Base-by-base conservation (phyloP, 2,797 vertebrate species). In the Acridotheres tristis region DNA sequence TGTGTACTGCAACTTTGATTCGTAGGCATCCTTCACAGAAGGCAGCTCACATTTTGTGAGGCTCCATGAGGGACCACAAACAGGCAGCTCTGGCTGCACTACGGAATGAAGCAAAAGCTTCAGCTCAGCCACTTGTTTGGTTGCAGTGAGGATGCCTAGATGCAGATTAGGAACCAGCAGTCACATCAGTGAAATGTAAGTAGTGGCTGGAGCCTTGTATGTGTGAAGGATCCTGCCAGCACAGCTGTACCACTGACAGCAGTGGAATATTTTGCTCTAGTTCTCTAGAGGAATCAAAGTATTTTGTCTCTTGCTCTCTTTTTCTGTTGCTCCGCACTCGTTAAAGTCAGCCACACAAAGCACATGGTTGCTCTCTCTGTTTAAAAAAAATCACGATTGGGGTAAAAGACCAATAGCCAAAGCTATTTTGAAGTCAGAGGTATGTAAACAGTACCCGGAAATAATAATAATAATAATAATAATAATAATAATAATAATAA, bases 211-310 rank as follows among this genome's bases (percentile, higher is more conserved):
- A 95, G 69, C 79, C 62, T 91, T 75, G 43, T 90, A 73, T 85
- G 54, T 25, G 69, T 66, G 57, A 17, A 68, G 74, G 81, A 73
- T 90, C 57, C 80, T 94, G 93, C 89, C 88, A 96, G 88, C 91
- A 76, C 92, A 96, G 94, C 93, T 94, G 93, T 96, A 92, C 65
- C 90, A 84, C 84, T 93, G 81, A 93, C 92, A 96, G 82, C 93
- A 94, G 83, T 90, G 95, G 96, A 96, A 95, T 90, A 95, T 96
- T 94, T 96, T 96, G 76, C 90, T 94, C 83, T 95, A 88, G 88
- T 79, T 95, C 96, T 95, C 95, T 91, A 90, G 95, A 93, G 96
- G 77, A 95, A 96, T 95, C 63, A 94, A 95, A 94, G 93, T 79
- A 53, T 96, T 90, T 96, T 95, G 58, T 78, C 53, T 95, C 76